Percentiles rank a stretch among this genome's conserved stretches.
These are phyloP conservation scores for Neodiprion lecontei DNA, from an alignment of 1,140 invertebrate genomes.

Conservation along the genomic window DNA sequence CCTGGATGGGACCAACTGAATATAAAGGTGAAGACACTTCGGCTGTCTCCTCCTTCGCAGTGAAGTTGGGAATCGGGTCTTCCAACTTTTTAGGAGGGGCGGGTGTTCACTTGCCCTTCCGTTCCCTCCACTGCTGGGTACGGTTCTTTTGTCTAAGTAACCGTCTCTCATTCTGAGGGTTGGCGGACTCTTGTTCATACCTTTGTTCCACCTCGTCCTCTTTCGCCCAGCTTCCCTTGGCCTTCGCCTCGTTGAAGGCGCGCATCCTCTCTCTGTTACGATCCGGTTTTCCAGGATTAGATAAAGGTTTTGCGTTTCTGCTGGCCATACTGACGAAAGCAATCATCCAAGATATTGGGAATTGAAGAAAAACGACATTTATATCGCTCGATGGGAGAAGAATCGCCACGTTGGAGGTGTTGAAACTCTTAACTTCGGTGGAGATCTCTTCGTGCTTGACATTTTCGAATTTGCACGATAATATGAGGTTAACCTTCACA, in stretches of 20 bases:
- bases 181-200: background rate
- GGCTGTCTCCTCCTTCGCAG: background rate
- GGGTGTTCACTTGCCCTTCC: background rate
- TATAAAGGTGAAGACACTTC: background rate
- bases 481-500: no score
- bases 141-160: background rate
- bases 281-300: background rate
- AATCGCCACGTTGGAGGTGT: no score
- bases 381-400: no score
- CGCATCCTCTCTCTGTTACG: background rate
- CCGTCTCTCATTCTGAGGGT: background rate
- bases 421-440: no score
- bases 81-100: no score
- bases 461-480: no score
- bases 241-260: background rate
- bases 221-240: background rate
- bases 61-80: background rate
- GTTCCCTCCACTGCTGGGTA: background rate
- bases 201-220: background rate
- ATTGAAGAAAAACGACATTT: no score
- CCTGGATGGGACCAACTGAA: background rate
- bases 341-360: no score
- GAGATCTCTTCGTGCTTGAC: no score
- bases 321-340: background rate
- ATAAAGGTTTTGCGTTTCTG: background rate